Evolutionary conservation across 2,797 vertebrate genomes (phyloP).

Genomic region (Siniperca undulata): DNA sequence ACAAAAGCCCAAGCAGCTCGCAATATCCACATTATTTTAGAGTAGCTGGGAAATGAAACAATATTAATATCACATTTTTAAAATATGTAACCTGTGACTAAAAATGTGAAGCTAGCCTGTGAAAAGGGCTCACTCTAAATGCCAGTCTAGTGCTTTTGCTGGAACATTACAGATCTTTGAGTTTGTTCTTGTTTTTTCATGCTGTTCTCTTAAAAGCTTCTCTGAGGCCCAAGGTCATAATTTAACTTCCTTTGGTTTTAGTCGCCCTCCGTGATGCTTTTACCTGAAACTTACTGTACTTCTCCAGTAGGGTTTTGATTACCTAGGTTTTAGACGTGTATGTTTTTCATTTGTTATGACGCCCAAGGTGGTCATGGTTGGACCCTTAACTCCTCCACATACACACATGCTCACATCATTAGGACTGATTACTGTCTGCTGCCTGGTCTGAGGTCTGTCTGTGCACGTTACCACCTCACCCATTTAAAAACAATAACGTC

Average conservation of each 20-base stretch:
- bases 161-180: slow-evolving; percentile 1
- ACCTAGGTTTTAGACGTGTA: not conserved
- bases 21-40: not conserved
- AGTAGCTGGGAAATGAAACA: not conserved
- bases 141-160: not conserved
- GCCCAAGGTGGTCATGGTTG: not conserved
- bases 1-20: not conserved
- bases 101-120: not conserved
- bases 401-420: slow-evolving; percentile 6
- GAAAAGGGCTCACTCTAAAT: not conserved
- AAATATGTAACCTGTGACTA: not conserved
- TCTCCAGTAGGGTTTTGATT: slow-evolving; percentile 14
- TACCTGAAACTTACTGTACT: slow-evolving; percentile 60
- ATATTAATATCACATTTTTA: not conserved
- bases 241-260: slow-evolving; percentile 55
- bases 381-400: not conserved
- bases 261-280: slow-evolving; percentile 44
- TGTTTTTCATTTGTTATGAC: not conserved
- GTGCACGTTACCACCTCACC: not conserved
- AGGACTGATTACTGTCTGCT: slow-evolving; percentile 1
- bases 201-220: slow-evolving; percentile 48
- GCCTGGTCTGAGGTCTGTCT: slow-evolving; percentile 4
- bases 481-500: slow-evolving; percentile 14
- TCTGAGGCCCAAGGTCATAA: slow-evolving; percentile 59
- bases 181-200: slow-evolving; percentile 12